Percentiles rank a stretch among this genome's conserved stretches.
Evolutionary conservation across 2,888 invertebrate species (phyloP).

Genomic region (Diogma glabrata): DNA sequence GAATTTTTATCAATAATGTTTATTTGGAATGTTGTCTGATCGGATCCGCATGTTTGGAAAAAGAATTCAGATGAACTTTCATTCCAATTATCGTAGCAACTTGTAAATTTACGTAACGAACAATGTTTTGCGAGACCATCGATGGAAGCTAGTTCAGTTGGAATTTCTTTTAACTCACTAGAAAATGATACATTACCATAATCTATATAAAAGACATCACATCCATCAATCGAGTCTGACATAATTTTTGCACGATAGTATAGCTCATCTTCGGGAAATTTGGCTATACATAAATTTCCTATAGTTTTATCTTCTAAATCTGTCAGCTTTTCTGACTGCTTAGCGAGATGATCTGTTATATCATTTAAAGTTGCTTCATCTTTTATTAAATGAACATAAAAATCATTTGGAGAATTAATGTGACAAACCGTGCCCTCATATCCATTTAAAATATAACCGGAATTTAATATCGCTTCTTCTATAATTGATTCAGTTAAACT

Average conservation of each 20-base stretch:
- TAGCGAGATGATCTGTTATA: conserved; percentile 29
- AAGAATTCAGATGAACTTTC: conserved; percentile 50
- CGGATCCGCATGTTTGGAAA: conserved; percentile 51
- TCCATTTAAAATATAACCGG: conserved; percentile 16
- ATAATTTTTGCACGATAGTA: conserved; percentile 88
- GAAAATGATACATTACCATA: conserved; percentile 52
- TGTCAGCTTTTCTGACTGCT: conserved; percentile 24
- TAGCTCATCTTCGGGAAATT: conserved; percentile 65
- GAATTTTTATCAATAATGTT: conserved; percentile 18
- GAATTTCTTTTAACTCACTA: conserved; percentile 45
- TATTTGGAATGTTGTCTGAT: conserved; percentile 40
- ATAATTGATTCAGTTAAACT: conserved; percentile 13
- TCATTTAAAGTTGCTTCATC: conserved; percentile 28
- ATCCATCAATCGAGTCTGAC: conserved; percentile 59
- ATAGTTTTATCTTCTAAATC: conserved; percentile 21
- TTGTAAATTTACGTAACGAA: conserved; percentile 42
- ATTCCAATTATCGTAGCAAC: conserved; percentile 45
- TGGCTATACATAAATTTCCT: conserved; percentile 57
- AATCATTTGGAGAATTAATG: conserved; percentile 54
- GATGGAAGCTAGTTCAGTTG: conserved; percentile 43
- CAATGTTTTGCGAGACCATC: conserved; percentile 49
- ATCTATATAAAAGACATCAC: conserved; percentile 62
- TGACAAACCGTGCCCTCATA: conserved; percentile 49
- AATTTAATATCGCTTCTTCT: conserved; percentile 16
- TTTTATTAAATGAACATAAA: conserved; percentile 56